phyloP scores from a whole-genome alignment of 2,888 invertebrate genomes.

The Cephus runcator region DNA sequence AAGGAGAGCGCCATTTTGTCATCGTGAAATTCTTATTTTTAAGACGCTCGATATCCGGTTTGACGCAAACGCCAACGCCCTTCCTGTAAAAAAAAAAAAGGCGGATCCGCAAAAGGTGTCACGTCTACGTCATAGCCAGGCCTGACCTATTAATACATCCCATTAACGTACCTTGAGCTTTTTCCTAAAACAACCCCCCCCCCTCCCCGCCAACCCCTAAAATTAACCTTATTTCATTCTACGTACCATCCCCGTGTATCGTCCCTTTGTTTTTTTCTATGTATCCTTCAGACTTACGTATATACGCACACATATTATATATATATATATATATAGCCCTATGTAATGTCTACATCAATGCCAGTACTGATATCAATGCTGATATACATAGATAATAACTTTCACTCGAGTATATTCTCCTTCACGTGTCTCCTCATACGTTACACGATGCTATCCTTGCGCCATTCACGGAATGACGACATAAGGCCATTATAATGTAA shows the following conservation, averaged over 20 bases:
- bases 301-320: neutral
- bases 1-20: neutral
- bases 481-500: neutral
- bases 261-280: neutral
- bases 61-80: neutral
- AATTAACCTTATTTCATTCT: neutral
- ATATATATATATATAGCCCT: no score
- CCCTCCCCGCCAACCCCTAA: neutral
- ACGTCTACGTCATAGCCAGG: neutral
- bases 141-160: neutral
- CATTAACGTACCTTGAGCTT: neutral
- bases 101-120: neutral
- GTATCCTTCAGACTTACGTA: neutral
- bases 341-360: neutral
- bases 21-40: neutral
- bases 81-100: neutral
- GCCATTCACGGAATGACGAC: neutral
- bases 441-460: neutral
- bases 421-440: neutral
- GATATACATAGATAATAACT: no score
- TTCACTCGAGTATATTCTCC: no score
- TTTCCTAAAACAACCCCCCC: neutral
- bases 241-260: neutral
- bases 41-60: constrained; percentile 5
- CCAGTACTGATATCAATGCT: neutral